Conservation (phyloP, 2,113 vertebrate species). For the Colinus virginianus region DNA sequence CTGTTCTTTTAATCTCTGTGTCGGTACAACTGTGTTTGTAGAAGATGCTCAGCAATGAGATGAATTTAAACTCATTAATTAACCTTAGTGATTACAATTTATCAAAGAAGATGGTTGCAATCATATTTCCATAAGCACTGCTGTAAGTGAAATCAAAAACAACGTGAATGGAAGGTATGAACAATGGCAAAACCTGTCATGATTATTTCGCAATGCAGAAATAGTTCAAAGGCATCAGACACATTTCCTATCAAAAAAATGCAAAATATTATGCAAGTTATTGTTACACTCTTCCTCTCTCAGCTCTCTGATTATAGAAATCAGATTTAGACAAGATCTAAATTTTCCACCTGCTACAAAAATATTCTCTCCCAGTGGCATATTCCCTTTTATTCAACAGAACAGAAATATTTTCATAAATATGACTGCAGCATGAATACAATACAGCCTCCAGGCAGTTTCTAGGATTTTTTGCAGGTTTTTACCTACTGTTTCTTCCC, state of each 20-base stretch:
- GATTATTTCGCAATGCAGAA: background rate
- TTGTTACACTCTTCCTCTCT: background rate
- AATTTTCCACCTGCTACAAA: background rate
- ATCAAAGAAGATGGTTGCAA: background rate
- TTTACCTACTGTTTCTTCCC: background rate
- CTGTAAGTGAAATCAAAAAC: background rate
- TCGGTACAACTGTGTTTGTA: background rate
- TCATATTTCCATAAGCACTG: background rate
- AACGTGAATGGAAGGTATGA: background rate
- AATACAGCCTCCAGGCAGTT: background rate
- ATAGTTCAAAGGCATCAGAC: background rate
- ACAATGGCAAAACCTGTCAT: background rate
- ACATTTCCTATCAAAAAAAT: background rate
- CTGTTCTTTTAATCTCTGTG: background rate
- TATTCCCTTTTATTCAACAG: background rate
- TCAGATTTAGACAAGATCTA: slow-evolving; percentile 1
- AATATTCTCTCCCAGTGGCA: background rate
- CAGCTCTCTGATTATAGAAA: background rate
- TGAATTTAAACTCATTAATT: slow-evolving; percentile 11
- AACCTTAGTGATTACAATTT: background rate
- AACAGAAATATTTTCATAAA: background rate
- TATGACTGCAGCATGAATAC: background rate
- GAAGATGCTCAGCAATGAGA: background rate
- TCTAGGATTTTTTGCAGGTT: background rate
- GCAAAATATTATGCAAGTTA: background rate